A percentile compares a stretch with the other conserved stretches of the same genome.
phyloP scores from a whole-genome alignment of 2,113 vertebrate species.

The Nothocercus julius region DNA sequence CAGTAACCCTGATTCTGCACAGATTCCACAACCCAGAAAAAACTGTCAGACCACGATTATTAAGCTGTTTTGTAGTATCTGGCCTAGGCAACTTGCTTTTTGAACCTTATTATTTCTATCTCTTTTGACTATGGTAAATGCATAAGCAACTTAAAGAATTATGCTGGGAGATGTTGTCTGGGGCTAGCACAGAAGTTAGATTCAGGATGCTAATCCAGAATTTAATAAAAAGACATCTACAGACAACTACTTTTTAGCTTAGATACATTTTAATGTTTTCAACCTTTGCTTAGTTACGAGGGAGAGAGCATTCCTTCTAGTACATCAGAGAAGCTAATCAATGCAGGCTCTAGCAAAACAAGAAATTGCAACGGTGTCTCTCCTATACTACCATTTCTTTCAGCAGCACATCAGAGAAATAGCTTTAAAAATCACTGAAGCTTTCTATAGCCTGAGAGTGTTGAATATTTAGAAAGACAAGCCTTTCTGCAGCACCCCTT shows the following conservation, averaged over 20 bases:
- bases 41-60: neutral
- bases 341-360: neutral
- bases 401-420: neutral
- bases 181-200: neutral
- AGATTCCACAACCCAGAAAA: neutral
- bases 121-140: neutral
- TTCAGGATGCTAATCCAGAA: neutral
- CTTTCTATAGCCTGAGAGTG: neutral
- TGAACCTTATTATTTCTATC: neutral
- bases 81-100: neutral
- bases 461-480: neutral
- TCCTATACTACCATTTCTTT: neutral
- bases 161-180: neutral
- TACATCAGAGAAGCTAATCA: neutral
- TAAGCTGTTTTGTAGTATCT: neutral
- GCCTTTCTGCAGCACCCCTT: neutral
- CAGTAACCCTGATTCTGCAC: rapidly evolving
- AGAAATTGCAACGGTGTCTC: neutral
- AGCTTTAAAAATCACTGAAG: neutral
- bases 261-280: neutral
- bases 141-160: neutral
- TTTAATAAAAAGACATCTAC: neutral
- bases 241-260: neutral
- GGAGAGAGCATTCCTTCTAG: neutral
- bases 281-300: neutral